phyloP scores from a whole-genome alignment of 2,888 invertebrate genomes.

The Diaperis boleti region DNA sequence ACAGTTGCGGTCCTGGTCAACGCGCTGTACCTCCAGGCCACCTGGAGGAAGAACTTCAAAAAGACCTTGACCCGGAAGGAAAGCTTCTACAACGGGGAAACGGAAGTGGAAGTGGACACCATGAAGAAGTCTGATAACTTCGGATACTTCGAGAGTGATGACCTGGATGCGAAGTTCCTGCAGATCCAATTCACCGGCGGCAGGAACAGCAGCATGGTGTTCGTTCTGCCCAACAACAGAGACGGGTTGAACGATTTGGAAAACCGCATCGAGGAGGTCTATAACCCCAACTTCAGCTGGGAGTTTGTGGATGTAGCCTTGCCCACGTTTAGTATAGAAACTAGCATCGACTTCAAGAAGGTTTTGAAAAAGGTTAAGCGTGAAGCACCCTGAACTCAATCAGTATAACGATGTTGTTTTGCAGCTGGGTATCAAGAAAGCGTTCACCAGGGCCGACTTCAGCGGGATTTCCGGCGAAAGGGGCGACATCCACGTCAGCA shows the following conservation, averaged over 20 bases:
- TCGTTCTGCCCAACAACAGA: conserved; percentile 52
- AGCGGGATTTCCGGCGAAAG: conserved; percentile 52
- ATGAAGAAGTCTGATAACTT: conserved; percentile 52
- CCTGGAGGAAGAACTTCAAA: conserved; percentile 53
- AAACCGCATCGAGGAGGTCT: conserved; percentile 42
- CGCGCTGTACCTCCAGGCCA: conserved; percentile 60
- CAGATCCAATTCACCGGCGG: conserved; percentile 55
- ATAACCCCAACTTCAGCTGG: conserved; percentile 41
- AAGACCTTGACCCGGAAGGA: conserved; percentile 44
- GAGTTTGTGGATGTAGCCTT: conserved; percentile 49
- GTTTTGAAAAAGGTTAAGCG: conserved; percentile 52
- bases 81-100: conserved; percentile 50
- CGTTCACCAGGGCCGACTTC: conserved; percentile 53
- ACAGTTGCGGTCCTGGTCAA: conserved; percentile 59
- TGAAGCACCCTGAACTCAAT: not conserved
- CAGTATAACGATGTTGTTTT: not conserved
- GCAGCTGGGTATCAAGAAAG: conserved; percentile 49
- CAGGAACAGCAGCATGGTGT: conserved; percentile 46
- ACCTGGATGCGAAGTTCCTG: conserved; percentile 55
- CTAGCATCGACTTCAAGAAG: conserved; percentile 48
- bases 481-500: conserved; percentile 52
- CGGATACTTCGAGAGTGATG: conserved; percentile 53
- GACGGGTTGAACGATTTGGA: conserved; percentile 50
- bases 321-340: conserved; percentile 51
- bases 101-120: conserved; percentile 54